Evolutionary conservation across 2,113 vertebrate species (phyloP).

Genomic region (Apodemus speciosus): DNA sequence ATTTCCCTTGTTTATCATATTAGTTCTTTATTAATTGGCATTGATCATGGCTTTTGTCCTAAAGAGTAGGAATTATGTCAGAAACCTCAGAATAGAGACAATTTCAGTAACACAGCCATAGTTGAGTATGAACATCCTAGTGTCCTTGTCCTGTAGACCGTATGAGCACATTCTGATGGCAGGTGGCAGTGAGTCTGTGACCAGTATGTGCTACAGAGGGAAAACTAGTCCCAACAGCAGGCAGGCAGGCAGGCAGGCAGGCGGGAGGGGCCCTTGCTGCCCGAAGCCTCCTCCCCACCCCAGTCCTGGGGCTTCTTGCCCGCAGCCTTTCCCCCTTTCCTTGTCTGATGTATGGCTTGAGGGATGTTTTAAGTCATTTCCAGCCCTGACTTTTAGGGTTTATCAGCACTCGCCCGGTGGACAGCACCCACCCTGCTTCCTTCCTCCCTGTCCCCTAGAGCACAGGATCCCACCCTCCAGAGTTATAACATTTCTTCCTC

Average conservation of each 20-base stretch:
- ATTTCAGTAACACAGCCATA: neutral
- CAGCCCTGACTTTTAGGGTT: neutral
- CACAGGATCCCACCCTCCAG: neutral
- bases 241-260: no score
- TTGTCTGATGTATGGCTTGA: neutral
- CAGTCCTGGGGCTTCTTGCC: neutral
- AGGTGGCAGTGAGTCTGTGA: neutral
- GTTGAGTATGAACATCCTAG: neutral
- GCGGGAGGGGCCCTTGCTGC: neutral
- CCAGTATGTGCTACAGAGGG: neutral
- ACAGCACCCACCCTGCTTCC: constrained; percentile 42
- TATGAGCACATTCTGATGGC: neutral
- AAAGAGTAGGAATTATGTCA: neutral
- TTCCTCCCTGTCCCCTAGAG: neutral
- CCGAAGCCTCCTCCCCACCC: neutral
- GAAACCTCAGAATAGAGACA: neutral
- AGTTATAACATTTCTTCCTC: neutral
- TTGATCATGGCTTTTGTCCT: neutral
- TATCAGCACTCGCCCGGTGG: constrained; percentile 69
- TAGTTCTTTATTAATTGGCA: neutral
- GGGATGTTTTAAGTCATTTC: neutral
- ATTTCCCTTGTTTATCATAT: neutral
- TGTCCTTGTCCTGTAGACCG: neutral
- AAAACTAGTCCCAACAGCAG: neutral
- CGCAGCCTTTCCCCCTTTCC: neutral